These are phyloP conservation scores for Labeo rohita DNA, from an alignment of 2,113 vertebrate genomes.

Conservation along the genomic window DNA sequence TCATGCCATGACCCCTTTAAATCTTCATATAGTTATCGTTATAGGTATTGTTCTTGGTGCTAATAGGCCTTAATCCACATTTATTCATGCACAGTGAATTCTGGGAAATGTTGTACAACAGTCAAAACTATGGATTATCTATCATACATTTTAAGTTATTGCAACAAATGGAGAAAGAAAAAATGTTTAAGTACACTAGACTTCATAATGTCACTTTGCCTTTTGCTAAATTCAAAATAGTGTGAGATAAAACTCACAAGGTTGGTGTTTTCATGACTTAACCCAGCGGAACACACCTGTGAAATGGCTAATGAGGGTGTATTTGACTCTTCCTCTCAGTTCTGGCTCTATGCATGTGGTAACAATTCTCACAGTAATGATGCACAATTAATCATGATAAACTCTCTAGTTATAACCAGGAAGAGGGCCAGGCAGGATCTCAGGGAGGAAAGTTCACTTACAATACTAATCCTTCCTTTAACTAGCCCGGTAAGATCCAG, in stretches of 20 bases:
- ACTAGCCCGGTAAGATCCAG: constrained; percentile 37
- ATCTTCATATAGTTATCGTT: too few species aligned
- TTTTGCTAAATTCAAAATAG: not conserved
- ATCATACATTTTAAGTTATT: not conserved
- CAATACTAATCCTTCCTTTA: constrained; percentile 55
- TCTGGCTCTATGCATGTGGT: constrained; percentile 53
- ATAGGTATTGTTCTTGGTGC: not conserved
- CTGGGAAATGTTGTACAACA: not conserved
- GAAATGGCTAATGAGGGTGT: not conserved
- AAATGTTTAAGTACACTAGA: not conserved
- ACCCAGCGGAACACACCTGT: not conserved
- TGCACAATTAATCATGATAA: constrained; percentile 56
- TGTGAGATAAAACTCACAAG: not conserved
- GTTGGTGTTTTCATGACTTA: not conserved
- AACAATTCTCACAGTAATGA: constrained; percentile 54
- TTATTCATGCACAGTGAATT: not conserved
- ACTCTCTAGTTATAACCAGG: constrained; percentile 47
- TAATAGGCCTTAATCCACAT: not conserved
- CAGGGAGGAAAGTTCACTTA: constrained; percentile 37
- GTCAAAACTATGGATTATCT: not conserved
- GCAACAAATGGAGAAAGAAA: too few species aligned
- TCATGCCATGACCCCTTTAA: too few species aligned
- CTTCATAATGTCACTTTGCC: not conserved
- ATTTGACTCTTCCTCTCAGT: not conserved
- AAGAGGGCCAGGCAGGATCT: constrained; percentile 31